Base-by-base conservation (phyloP, 2,113 vertebrate genomes). In the Ictalurus furcatus region DNA sequence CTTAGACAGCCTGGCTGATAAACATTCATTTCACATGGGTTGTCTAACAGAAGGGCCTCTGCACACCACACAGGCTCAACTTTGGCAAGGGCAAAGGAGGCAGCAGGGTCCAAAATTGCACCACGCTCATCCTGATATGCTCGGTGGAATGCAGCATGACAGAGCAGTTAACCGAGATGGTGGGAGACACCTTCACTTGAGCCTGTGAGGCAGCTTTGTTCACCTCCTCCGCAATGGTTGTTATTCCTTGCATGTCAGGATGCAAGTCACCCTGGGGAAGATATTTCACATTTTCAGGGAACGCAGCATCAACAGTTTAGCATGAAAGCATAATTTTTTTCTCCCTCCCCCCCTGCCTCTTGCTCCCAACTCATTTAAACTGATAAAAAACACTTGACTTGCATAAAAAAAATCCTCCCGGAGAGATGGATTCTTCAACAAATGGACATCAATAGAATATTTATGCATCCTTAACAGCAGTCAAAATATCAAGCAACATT, bases 241-340 rank as follows among this genome's bases (percentile, higher is more conserved):
- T 87, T 91, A 88, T 81, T 90, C 73, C 85, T 87, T 37, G 30
- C 84, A 78, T 89, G 91, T 90, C 88, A 89, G 85, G 67, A 86
- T 83, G 86, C 84, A 40, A 84, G 84, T 85, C 78, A 85, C 86
- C 80, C 88, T 65, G 86, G 90, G 88, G 65, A 90, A 81, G 61
- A 89, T 90, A 88, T 85, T 88, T 90, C 84, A 90, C 84, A 89
- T 90, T 90, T 92, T 84, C 88, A 90, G 61, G 78, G 89, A 90
- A 92, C 84, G 71, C 88, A 65, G 90, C 90, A 89, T 90, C 89
- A 88, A 92, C 79, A 88, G 86, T 87, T 92, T 90, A 89, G 86
- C 90, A 89, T 92, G 88, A 89, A 90, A 89, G 89, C 86, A 85
- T 89, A 85, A 87, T 90, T 87, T 89, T 73, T 80, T 17, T 17